Percentiles rank a stretch among this genome's conserved stretches.
Evolutionary conservation across 2,888 invertebrate genomes (phyloP).

Genomic region (Merodon equestris): DNA sequence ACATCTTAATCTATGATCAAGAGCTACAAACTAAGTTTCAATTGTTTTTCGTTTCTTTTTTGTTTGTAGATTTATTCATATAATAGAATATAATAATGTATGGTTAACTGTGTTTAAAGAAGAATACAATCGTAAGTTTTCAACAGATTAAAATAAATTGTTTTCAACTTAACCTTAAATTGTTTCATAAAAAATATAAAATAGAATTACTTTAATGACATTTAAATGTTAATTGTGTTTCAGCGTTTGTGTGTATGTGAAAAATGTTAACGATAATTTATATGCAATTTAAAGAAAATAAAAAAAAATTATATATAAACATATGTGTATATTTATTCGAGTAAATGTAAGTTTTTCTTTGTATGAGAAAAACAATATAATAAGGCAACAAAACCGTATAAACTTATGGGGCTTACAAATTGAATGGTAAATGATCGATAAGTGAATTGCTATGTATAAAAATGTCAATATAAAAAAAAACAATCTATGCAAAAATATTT

Average conservation of each 20-base stretch:
- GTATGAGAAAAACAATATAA: too few species aligned
- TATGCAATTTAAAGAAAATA: slow-evolving; percentile 14
- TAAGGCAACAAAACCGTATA: neutral
- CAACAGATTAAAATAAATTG: slow-evolving; percentile 35
- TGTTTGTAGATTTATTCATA: too few species aligned
- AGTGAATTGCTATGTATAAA: slow-evolving; percentile 26
- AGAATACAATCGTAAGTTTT: slow-evolving; percentile 1
- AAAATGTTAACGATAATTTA: slow-evolving; percentile 1
- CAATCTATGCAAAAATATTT: too few species aligned
- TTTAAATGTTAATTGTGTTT: neutral
- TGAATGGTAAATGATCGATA: slow-evolving; percentile 27
- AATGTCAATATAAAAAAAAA: slow-evolving; percentile 15
- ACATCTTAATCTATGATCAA: slow-evolving; percentile 44
- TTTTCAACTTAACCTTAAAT: slow-evolving; percentile 11
- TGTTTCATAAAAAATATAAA: slow-evolving; percentile 22
- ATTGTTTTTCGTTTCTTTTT: slow-evolving; percentile 9
- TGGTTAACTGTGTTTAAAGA: neutral
- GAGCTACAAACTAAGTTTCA: slow-evolving; percentile 43
- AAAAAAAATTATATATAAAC: slow-evolving; percentile 38
- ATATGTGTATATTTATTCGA: slow-evolving; percentile 25
- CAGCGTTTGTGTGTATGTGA: neutral
- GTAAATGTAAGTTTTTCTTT: too few species aligned
- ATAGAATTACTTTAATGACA: neutral
- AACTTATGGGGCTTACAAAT: slow-evolving; percentile 9
- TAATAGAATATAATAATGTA: too few species aligned